A percentile compares a stretch with the other conserved stretches of the same genome.
These are phyloP conservation scores for Troides aeacus DNA, from an alignment of 2,888 invertebrate species.

Conservation along the genomic window DNA sequence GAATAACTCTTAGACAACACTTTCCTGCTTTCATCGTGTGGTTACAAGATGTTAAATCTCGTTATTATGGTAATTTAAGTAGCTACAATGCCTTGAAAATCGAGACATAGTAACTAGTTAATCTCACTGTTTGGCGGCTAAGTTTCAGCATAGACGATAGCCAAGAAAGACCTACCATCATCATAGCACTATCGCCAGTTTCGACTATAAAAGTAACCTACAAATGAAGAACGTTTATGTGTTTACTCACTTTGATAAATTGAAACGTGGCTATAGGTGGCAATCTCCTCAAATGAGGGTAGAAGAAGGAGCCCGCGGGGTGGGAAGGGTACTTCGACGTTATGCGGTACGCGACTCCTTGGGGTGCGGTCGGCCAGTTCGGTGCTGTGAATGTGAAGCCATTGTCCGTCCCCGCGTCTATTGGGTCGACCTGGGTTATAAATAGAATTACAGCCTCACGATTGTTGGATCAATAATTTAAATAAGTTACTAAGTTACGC, in stretches of 20 bases:
- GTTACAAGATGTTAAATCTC: no score
- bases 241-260: constrained; percentile 88
- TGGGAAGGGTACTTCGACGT: constrained; percentile 94
- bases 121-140: no score
- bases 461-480: constrained; percentile 11
- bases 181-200: no score
- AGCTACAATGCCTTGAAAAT: no score
- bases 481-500: not conserved
- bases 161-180: no score
- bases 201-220: no score
- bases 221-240: no score
- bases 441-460: not conserved
- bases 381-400: constrained; percentile 98
- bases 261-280: constrained; percentile 95
- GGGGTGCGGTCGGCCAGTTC: constrained; percentile 95
- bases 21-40: no score
- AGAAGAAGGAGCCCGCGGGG: constrained; percentile 96
- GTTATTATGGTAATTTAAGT: no score
- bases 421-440: constrained; percentile 87
- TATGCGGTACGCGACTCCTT: constrained; percentile 92
- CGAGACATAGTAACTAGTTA: no score
- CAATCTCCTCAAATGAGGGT: constrained; percentile 91
- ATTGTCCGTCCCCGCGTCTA: constrained; percentile 96
- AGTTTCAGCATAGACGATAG: no score
- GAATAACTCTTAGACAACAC: no score